phyloP scores from a whole-genome alignment of 2,888 invertebrate species.

The Halictus ligatus region DNA sequence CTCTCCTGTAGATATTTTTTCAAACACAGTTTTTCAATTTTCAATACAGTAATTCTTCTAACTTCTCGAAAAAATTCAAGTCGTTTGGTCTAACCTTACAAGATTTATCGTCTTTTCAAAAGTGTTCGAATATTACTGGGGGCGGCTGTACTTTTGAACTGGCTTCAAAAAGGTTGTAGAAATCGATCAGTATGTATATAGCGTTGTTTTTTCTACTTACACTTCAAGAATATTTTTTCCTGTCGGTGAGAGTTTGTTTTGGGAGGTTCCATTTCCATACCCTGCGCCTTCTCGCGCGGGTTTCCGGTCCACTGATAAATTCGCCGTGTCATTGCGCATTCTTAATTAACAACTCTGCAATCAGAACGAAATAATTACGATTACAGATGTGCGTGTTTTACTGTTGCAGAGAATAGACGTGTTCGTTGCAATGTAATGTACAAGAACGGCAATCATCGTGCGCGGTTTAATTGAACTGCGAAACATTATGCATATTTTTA shows the following conservation, averaged over 20 bases:
- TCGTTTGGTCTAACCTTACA: too few species aligned
- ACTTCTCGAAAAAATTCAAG: too few species aligned
- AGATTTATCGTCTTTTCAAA: too few species aligned
- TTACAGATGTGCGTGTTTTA: neutral
- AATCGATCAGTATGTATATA: neutral
- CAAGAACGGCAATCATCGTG: neutral
- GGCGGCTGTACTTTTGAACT: too few species aligned
- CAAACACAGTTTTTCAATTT: too few species aligned
- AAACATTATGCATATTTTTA: neutral
- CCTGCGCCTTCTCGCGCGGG: constrained; percentile 80
- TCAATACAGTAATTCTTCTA: too few species aligned
- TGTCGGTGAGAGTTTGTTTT: constrained; percentile 79
- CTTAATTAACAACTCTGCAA: constrained; percentile 82
- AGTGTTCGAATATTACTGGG: too few species aligned
- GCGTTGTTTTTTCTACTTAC: constrained; percentile 75
- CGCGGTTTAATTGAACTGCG: neutral
- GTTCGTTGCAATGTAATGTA: neutral
- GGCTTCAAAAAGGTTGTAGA: neutral
- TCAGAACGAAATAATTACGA: constrained; percentile 30
- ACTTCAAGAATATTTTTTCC: constrained; percentile 82
- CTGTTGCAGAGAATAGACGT: neutral
- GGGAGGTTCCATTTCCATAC: constrained; percentile 82
- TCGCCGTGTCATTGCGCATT: constrained; percentile 84
- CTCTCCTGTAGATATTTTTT: too few species aligned
- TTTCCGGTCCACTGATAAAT: constrained; percentile 83